These are phyloP conservation scores for Macquaria australasica DNA, from an alignment of 2,113 vertebrate species.

Conservation along the genomic window DNA sequence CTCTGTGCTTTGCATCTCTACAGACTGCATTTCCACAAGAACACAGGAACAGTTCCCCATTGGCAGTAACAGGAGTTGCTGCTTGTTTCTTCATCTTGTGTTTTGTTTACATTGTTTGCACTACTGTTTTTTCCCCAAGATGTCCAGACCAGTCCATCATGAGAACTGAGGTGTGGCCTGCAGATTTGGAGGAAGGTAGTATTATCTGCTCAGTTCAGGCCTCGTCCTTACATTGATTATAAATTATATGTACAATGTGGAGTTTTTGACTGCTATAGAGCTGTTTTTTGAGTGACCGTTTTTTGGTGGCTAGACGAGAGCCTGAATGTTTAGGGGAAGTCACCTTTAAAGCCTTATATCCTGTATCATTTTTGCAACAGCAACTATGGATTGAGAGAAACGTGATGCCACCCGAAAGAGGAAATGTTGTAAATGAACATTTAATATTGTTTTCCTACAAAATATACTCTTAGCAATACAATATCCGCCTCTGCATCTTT, in stretches of 20 bases:
- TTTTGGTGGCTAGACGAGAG: neutral
- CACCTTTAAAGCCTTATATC: neutral
- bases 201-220: neutral
- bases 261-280: neutral
- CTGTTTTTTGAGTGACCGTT: too few relatives aligned
- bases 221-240: neutral
- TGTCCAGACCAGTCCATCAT: neutral
- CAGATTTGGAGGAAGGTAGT: neutral
- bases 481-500: neutral
- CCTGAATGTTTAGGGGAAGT: neutral
- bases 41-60: neutral
- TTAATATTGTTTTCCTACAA: neutral
- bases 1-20: slow-evolving; percentile 13
- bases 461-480: neutral
- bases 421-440: neutral
- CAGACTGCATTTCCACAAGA: slow-evolving; percentile 28
- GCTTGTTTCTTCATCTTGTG: slow-evolving; percentile 1
- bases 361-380: neutral
- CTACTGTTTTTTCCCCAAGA: neutral
- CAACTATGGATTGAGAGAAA: neutral
- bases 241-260: neutral
- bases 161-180: neutral
- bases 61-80: neutral
- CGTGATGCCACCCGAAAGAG: neutral
- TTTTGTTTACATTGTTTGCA: slow-evolving; percentile 23